Conservation (phyloP, 2,888 invertebrate species). For the Mesorhabditis spiculigera region DNA sequence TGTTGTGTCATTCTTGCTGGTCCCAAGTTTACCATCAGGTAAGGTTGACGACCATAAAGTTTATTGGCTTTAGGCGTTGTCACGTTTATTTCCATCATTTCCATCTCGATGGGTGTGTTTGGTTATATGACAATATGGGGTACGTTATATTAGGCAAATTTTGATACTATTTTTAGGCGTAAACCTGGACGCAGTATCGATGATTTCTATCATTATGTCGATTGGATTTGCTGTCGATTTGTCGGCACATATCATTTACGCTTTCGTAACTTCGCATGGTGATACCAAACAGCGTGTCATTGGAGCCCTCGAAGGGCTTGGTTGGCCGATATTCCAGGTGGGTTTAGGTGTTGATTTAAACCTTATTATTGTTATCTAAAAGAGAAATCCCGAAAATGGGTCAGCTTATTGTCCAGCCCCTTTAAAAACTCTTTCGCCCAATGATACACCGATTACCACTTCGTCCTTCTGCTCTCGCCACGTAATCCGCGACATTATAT, state of each 20-base stretch:
- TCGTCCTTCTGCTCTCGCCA: too few species aligned
- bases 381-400: too few species aligned
- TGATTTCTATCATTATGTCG: conserved; percentile 95
- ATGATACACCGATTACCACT: too few species aligned
- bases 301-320: conserved; percentile 81
- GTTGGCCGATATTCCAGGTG: conserved; percentile 75
- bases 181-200: conserved; percentile 72
- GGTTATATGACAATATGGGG: conserved; percentile 90
- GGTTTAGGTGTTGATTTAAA: too few species aligned
- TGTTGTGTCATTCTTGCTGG: conserved; percentile 85
- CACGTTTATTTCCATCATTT: conserved; percentile 89
- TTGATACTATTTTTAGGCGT: conserved; percentile 65
- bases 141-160: not conserved
- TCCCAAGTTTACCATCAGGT: conserved; percentile 66
- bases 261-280: conserved; percentile 84
- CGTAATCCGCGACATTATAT: too few species aligned
- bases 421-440: too few species aligned
- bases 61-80: conserved; percentile 71
- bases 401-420: too few species aligned
- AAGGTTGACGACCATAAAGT: not conserved
- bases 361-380: too few species aligned
- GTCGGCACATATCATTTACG: conserved; percentile 89
- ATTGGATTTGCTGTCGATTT: conserved; percentile 87
- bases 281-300: conserved; percentile 75
- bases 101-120: conserved; percentile 86